Base-by-base conservation (phyloP, 1,140 invertebrate species). In the Listronotus bonariensis region DNA sequence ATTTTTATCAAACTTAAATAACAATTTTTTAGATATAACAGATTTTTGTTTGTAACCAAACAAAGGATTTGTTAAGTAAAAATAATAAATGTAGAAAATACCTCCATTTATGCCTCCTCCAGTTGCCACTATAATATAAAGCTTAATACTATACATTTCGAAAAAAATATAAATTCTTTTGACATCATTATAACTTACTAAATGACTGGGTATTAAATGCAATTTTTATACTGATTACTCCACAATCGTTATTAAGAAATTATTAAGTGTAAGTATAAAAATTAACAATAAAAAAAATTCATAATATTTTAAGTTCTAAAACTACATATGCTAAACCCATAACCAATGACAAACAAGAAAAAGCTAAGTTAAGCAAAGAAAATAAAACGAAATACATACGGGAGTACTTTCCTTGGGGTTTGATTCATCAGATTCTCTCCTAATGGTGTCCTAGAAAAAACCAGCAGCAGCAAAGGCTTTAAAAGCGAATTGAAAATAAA, bases 371-470 rank as follows among this genome's bases (percentile, higher is more conserved):
- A 67, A 66, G 55, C 51, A 57, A 70, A 67, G 52, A 67, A 69
- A 70, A 61, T 17, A 20, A 32, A 62, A 36, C 8, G 11, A 70
- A 79, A 83, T 85, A 85, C 84, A 80, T 85, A 85, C 84, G 76
- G 84, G 83, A 65, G 81, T 81, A 65, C 73, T 76, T 76, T 85
- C 83, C 65, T 77, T 78, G 41, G 80, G 72, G 74, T 75, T 74
- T 75, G 77, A 72, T 53, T 46, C 56, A 12, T 66, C 64, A 40
- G 38, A 54, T 40, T 9, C 6, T 52, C 45, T 59, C 26, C 57
- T 58, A 74, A 75, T 77, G 78, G 72, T 73, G 75, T 79, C 77
- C 80, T 81, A 80, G 59, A 69, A 69, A 68, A 64, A 67, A 69
- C 42, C 62, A 71, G 55, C 48, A 51, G 53, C 41, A 60, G 56